Evolutionary conservation across 2,113 vertebrate genomes (phyloP), one percentile per base, ranked within the genome.

Genomic region (Microtus pennsylvanicus): DNA sequence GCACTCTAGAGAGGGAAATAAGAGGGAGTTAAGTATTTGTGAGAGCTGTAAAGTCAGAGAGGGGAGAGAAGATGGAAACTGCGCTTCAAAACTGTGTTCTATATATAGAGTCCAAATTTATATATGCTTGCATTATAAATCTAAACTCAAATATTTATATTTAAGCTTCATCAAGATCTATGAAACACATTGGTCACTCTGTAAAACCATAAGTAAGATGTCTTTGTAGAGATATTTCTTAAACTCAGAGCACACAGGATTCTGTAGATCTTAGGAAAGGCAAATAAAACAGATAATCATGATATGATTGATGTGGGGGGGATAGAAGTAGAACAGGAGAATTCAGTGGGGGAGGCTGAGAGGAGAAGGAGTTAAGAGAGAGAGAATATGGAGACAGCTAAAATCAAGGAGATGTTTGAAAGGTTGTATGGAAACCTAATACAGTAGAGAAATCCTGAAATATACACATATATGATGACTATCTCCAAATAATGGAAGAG

Each of bases 231-330:
- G 24, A 26, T 3, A 24, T 0, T 42, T 72, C 65, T 33, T 58
- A n/a, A 86, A 50, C 12, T 11, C n/a, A 80, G 0, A 0, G 24
- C 19, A 75, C 3, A 11, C 0, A 21, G 16, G 6, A 21, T 42
- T 13, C 5, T 47, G 8, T 13, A 58, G 30, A 1, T 21, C 14
- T 11, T n/a, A 75, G 8, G 16, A 82, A 55, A 30, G 28, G 1
- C 30, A 45, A 86, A 67, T 47, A 65, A 1, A 85, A 65, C 3
- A 82, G 22, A 28, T 35, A 80, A 33, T 78, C 9, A 10, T 80
- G 8, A 30, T 30, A 58, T 58, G 55, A 58, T 58, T 21, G 55
- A 1, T 65, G 7, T n/a, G 33, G 4, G 52, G 14, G 35, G 35
- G 7, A 19, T n/a, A 17, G 17, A 38, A 72, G 35, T 38, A 72